Evolutionary conservation across 2,888 invertebrate species (phyloP).

Genomic region (Himalopsyche japonica): DNA sequence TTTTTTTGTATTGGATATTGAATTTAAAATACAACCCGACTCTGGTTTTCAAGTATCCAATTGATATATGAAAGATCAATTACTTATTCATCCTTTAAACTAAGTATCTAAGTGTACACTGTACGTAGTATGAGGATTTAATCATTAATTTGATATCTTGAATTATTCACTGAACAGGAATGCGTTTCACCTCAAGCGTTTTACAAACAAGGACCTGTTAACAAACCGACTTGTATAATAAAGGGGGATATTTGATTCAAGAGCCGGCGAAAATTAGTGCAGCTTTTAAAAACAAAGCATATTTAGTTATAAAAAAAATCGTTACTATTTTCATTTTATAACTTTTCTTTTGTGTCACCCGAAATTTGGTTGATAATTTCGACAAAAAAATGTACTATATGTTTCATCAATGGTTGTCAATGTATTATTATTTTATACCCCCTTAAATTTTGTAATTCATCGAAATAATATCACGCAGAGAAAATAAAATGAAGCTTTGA

Average conservation of each 20-base stretch:
- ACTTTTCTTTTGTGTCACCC: too few relatives aligned
- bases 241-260: neutral
- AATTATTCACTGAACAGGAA: neutral
- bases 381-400: too few relatives aligned
- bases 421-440: too few relatives aligned
- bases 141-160: neutral
- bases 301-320: too few relatives aligned
- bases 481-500: too few relatives aligned
- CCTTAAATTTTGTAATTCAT: too few relatives aligned
- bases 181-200: neutral
- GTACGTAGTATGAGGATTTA: neutral
- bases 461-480: too few relatives aligned
- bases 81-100: neutral
- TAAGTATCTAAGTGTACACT: neutral
- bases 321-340: too few relatives aligned
- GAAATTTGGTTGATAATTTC: too few relatives aligned
- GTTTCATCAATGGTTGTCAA: too few relatives aligned
- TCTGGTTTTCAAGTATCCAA: neutral
- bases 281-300: too few relatives aligned
- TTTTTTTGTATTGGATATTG: neutral
- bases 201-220: neutral
- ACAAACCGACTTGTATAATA: neutral
- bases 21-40: neutral
- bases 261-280: neutral
- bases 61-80: neutral